These are phyloP conservation scores for Mythimna pallens DNA, from an alignment of 2,888 invertebrate species.

Conservation along the genomic window DNA sequence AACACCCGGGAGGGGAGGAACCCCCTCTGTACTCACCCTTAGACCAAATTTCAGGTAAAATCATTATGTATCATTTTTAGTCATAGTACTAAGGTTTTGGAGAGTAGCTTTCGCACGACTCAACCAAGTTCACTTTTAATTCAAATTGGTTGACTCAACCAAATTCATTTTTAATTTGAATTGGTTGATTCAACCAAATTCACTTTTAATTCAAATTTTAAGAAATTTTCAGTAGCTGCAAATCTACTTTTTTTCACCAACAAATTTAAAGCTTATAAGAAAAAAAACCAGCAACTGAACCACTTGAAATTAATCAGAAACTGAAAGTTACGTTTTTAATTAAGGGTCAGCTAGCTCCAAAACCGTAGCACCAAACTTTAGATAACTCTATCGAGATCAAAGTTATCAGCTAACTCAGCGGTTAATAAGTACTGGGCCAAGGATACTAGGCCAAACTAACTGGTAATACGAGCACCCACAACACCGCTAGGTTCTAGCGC, in stretches of 20 bases:
- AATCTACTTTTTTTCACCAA: not conserved
- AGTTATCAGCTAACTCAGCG: constrained; percentile 58
- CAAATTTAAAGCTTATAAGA: not conserved
- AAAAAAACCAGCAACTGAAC: not conserved
- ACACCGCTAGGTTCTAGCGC: not conserved
- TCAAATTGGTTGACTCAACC: not conserved
- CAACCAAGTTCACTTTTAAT: not conserved
- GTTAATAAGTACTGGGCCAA: constrained; percentile 28
- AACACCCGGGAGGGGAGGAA: constrained; percentile 88
- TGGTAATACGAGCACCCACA: not conserved
- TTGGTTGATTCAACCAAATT: constrained; percentile 4
- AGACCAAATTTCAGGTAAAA: constrained; percentile 89
- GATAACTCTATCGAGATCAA: constrained; percentile 34
- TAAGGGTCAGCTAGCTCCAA: constrained; percentile 15
- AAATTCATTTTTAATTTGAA: not conserved
- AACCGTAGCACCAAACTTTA: constrained; percentile 37
- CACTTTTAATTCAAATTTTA: not conserved
- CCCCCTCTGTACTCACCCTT: constrained; percentile 88
- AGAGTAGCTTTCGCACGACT: not conserved
- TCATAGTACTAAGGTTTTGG: constrained; percentile 40
- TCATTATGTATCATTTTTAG: constrained; percentile 15
- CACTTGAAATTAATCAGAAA: not conserved
- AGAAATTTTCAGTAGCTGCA: not conserved
- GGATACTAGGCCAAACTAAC: constrained; percentile 46
- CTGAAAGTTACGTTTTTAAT: not conserved